Percentiles rank a stretch among this genome's conserved stretches.
Conservation (phyloP, 2,797 vertebrate genomes). For the Phaenicophaeus curvirostris region DNA sequence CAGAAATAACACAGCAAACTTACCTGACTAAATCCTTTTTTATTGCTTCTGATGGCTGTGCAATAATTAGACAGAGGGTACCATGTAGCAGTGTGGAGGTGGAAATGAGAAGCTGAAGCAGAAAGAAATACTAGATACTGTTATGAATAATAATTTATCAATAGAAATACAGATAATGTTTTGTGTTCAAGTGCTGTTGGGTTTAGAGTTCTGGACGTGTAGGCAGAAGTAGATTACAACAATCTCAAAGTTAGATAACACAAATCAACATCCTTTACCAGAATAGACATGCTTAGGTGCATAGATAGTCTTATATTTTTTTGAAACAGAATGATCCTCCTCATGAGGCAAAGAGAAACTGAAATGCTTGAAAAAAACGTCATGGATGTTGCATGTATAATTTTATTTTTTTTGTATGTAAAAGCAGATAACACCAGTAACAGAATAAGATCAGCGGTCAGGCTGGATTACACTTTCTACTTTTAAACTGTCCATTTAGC, state of each 20-base stretch:
- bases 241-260: not conserved
- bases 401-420: not conserved
- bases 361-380: not conserved
- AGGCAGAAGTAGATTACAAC: not conserved
- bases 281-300: not conserved
- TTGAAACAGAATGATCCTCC: not conserved
- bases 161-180: not conserved
- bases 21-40: not conserved
- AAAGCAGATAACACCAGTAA: not conserved
- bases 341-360: not conserved
- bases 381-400: too few relatives aligned
- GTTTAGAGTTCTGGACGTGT: not conserved
- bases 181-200: not conserved
- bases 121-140: not conserved
- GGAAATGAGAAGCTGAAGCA: not conserved
- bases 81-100: not conserved
- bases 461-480: fast-evolving
- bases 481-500: not conserved
- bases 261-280: not conserved
- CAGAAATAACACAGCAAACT: not conserved
- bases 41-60: not conserved
- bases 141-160: not conserved
- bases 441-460: not conserved
- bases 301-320: not conserved
- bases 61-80: not conserved